These are phyloP conservation scores for Zaprionus capensis DNA, from an alignment of 1,140 invertebrate genomes.

Conservation along the genomic window DNA sequence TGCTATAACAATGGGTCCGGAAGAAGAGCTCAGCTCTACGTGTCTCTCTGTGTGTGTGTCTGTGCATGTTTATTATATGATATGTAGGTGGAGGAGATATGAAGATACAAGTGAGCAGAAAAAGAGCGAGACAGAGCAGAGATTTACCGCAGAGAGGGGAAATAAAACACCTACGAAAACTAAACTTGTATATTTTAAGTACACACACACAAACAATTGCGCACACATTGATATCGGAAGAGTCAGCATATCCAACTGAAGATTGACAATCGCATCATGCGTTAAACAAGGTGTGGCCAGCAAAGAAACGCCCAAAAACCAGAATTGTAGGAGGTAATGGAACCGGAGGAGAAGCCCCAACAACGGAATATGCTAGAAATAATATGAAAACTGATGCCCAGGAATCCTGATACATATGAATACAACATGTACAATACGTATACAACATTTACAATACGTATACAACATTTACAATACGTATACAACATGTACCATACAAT, in stretches of 20 bases:
- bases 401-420: neutral
- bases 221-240: conserved; percentile 17
- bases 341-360: neutral
- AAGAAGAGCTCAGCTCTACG: conserved; percentile 52
- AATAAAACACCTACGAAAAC: conserved; percentile 41
- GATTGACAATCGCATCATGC: conserved; percentile 43
- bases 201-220: neutral
- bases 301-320: conserved; percentile 20
- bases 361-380: conserved; percentile 9
- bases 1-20: conserved; percentile 77
- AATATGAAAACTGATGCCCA: conserved; percentile 6
- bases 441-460: neutral
- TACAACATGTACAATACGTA: neutral
- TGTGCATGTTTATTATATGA: conserved; percentile 31
- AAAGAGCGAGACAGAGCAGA: neutral
- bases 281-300: conserved; percentile 35
- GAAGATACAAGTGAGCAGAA: neutral
- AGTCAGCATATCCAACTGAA: conserved; percentile 12
- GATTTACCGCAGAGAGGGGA: conserved; percentile 6
- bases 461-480: neutral
- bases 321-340: conserved; percentile 3
- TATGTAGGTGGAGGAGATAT: conserved; percentile 34
- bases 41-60: conserved; percentile 2
- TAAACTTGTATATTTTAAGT: conserved; percentile 5
- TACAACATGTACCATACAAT: no score